These are phyloP conservation scores for Anastatus disparis DNA, from an alignment of 1,140 invertebrate genomes.

Conservation along the genomic window DNA sequence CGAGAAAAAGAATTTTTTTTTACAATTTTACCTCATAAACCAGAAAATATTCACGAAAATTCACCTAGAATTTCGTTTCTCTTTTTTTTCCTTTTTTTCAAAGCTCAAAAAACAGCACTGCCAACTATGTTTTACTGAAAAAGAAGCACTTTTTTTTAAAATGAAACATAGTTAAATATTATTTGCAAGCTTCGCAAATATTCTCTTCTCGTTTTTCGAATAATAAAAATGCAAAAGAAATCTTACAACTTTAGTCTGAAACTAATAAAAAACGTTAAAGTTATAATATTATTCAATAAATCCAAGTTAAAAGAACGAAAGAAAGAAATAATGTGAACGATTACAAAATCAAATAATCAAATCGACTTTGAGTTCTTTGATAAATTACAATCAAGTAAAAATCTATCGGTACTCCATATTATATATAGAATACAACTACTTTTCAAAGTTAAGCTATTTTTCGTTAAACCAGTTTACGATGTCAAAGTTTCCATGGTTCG, in stretches of 20 bases:
- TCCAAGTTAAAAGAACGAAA: background rate
- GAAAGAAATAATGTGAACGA: constrained; percentile 39
- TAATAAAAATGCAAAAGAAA: no score
- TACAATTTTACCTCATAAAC: background rate
- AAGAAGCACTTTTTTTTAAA: no score
- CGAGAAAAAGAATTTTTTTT: background rate
- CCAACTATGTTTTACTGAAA: no score
- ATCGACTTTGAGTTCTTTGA: constrained; percentile 43
- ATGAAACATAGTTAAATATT: no score
- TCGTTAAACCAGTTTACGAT: constrained; percentile 61
- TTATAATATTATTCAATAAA: no score
- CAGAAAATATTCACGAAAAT: constrained; percentile 15
- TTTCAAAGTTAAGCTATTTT: constrained; percentile 61
- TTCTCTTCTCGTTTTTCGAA: no score
- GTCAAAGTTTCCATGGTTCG: constrained; percentile 55
- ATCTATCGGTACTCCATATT: no score
- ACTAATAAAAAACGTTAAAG: no score
- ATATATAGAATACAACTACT: no score
- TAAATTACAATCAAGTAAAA: constrained; percentile 62
- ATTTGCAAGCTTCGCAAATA: no score
- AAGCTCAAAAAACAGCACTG: no score
- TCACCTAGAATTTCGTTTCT: background rate
- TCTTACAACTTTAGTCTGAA: no score
- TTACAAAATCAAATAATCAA: constrained; percentile 57
- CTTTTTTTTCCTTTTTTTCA: background rate